A percentile compares a stretch with the other conserved stretches of the same genome.
Conservation (phyloP, 2,113 vertebrate genomes). For the Cheilinus undulatus region DNA sequence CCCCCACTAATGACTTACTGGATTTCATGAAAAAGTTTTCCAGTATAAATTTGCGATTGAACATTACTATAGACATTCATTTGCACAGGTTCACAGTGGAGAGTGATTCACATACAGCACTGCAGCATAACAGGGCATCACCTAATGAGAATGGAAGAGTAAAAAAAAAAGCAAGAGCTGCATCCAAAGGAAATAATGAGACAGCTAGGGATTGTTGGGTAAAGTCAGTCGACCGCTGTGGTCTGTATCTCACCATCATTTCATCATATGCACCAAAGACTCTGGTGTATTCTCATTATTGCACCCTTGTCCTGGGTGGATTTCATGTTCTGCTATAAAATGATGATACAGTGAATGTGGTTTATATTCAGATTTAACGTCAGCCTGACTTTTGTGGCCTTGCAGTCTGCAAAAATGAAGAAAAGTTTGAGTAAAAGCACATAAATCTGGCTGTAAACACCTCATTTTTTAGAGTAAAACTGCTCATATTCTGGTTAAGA, state of each 20-base stretch:
- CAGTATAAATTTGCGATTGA: not conserved
- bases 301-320: not conserved
- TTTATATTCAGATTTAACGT: not conserved
- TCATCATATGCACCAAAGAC: conserved; percentile 31
- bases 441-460: not conserved
- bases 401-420: not conserved
- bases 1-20: too few relatives aligned
- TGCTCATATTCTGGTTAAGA: not conserved
- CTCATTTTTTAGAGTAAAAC: not conserved
- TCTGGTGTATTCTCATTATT: conserved; percentile 10
- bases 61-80: conserved; percentile 6
- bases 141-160: conserved; percentile 16
- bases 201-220: conserved; percentile 50
- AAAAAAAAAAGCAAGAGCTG: conserved; percentile 1
- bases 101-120: not conserved
- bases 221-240: conserved; percentile 23
- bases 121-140: conserved; percentile 5
- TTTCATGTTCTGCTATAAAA: conserved; percentile 2
- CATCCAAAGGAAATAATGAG: conserved; percentile 62
- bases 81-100: conserved; percentile 15
- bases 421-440: not conserved
- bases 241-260: conserved; percentile 24
- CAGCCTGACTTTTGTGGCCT: not conserved
- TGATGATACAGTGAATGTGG: not conserved
- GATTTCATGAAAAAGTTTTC: not conserved